phyloP scores from a whole-genome alignment of 2,888 invertebrate species.

The Papilio elwesi region DNA sequence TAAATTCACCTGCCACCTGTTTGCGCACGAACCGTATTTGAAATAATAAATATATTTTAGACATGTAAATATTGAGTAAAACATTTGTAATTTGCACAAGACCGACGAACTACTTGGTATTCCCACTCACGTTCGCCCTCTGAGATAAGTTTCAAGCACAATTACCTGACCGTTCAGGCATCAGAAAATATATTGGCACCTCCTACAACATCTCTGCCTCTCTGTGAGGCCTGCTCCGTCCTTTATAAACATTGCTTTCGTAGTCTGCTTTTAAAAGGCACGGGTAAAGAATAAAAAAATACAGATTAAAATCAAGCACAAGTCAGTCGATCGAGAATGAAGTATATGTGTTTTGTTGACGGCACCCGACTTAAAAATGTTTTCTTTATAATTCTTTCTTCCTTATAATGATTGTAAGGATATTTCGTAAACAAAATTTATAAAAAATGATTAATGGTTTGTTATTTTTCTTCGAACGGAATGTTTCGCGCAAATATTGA shows the following conservation, averaged over 20 bases:
- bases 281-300: slow-evolving; percentile 51
- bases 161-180: slow-evolving; percentile 81
- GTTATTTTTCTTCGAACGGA: slow-evolving; percentile 61
- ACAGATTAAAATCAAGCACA: slow-evolving; percentile 4
- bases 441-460: slow-evolving; percentile 67
- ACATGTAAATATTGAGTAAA: slow-evolving; percentile 52
- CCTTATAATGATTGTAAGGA: slow-evolving; percentile 41
- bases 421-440: slow-evolving; percentile 61
- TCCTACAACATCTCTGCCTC: slow-evolving; percentile 66
- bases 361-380: slow-evolving; percentile 48
- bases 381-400: slow-evolving; percentile 50
- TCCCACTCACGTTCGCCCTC: slow-evolving; percentile 76
- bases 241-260: slow-evolving; percentile 62
- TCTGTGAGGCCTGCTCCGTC: slow-evolving; percentile 50
- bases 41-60: slow-evolving; percentile 44
- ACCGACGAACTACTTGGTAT: slow-evolving; percentile 68
- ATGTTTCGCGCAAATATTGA: slow-evolving; percentile 51
- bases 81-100: slow-evolving; percentile 76
- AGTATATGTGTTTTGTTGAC: slow-evolving; percentile 39
- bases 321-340: slow-evolving; percentile 21
- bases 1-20: neutral
- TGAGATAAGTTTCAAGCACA: slow-evolving; percentile 82
- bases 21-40: slow-evolving; percentile 7
- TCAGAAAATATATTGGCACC: slow-evolving; percentile 82
- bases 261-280: slow-evolving; percentile 55